A percentile compares a stretch with the other conserved stretches of the same genome.
phyloP scores from a whole-genome alignment of 2,888 invertebrate genomes.

The Conus canariensis region DNA sequence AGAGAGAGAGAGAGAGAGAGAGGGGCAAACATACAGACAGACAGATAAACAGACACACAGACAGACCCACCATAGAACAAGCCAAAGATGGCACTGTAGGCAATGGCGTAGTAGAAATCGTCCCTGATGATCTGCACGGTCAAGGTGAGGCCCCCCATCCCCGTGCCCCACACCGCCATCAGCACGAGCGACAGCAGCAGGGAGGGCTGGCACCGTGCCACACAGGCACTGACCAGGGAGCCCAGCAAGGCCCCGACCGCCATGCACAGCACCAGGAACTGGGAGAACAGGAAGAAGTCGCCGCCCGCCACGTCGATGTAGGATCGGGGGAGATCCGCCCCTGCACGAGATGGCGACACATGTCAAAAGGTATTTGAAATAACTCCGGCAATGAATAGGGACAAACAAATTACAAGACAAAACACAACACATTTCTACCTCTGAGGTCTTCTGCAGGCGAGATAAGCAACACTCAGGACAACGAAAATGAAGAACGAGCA shows the following conservation, averaged over 20 bases:
- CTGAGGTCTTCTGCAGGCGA: no score
- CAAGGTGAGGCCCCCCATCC: conserved; percentile 10
- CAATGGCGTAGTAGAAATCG: neutral
- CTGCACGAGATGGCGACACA: neutral
- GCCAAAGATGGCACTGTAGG: conserved; percentile 1
- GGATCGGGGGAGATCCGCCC: neutral
- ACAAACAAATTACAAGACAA: no score
- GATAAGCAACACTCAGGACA: no score
- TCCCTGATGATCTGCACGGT: neutral
- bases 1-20: no score
- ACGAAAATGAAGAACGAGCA: no score
- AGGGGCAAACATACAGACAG: neutral
- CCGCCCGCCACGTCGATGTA: neutral
- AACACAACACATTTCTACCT: no score
- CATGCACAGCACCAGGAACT: conserved; percentile 7
- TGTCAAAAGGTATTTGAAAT: neutral
- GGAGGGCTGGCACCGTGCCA: neutral
- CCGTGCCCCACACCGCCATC: neutral
- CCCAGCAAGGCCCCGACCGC: neutral
- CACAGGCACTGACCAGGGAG: neutral
- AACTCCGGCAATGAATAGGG: no score
- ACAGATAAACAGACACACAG: neutral
- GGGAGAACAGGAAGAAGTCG: neutral
- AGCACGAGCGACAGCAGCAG: conserved; percentile 6
- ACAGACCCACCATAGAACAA: neutral